A percentile compares a stretch with the other conserved stretches of the same genome.
Conservation (phyloP, 2,113 vertebrate species). For the Merops nubicus region DNA sequence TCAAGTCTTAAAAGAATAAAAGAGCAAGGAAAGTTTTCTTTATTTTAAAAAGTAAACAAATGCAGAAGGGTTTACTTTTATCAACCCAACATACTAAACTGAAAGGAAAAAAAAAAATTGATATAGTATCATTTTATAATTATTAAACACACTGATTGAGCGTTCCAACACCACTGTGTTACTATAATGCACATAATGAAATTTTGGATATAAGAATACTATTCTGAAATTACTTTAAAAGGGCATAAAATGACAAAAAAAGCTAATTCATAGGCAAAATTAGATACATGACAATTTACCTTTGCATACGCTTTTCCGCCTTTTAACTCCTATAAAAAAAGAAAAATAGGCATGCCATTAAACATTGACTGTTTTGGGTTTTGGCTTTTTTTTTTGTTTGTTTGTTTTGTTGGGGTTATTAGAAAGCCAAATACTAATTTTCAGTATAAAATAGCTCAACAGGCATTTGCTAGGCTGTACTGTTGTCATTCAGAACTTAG, state of each 20-base stretch:
- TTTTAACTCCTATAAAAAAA: slow-evolving; percentile 88
- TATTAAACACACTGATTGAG: neutral
- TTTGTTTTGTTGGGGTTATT: neutral
- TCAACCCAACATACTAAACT: neutral
- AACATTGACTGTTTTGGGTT: too few species aligned
- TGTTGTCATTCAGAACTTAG: neutral
- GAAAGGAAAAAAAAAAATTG: neutral
- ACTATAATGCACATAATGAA: neutral
- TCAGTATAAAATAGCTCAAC: neutral
- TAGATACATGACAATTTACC: slow-evolving; percentile 75
- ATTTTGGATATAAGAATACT: neutral
- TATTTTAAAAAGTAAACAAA: neutral
- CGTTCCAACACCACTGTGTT: neutral
- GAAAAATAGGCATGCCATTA: neutral
- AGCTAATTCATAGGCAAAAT: neutral
- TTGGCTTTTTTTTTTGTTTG: neutral
- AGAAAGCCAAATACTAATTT: neutral
- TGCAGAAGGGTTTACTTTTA: neutral
- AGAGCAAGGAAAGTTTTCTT: neutral
- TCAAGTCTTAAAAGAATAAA: neutral
- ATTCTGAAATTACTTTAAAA: neutral
- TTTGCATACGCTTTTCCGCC: slow-evolving; percentile 94
- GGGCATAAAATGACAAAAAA: neutral
- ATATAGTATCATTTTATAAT: neutral
- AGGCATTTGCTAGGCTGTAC: neutral